Base-by-base conservation (phyloP, 2,797 vertebrate genomes). In the Coilia nasus region DNA sequence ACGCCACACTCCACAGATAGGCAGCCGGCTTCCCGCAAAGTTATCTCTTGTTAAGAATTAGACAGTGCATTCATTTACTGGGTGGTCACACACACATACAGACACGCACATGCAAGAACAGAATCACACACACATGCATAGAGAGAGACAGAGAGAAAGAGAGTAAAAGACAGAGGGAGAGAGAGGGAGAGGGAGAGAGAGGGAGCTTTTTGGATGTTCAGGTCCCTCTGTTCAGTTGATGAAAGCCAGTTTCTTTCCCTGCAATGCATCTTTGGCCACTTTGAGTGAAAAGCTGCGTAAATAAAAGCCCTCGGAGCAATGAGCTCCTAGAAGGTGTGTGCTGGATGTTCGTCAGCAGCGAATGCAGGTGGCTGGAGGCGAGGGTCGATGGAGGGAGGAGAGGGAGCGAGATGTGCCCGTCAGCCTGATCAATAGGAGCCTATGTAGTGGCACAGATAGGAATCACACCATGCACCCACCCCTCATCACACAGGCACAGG, bases 361-460 rank as follows among this genome's bases (percentile, higher is more conserved):
- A 25, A 83, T 87, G 59, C 47, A 88, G 59, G 23, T 75, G 54
- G 56, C 83, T 82, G 57, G 50, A 64, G 80, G 82, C 83, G 83
- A 90, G 84, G 89, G 82, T 82, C 89, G 88, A 91, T 92, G 85
- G 88, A 3, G 35, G 84, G 35, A 5, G 35, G 35, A 5, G 35
- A 2, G 35, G 85, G 82, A 12, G 56, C 89, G 60, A 84, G 85
- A 89, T n/a, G 54, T 60, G 41, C 84, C 82, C 17, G 64, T 41
- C 35, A 5, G 35, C 64, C 81, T 89, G 87, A 93, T 94, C 93
- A 89, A 94, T 93, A 91, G 80, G 67, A 81, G 88, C 54, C 84
- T 88, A 88, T 86, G 83, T 86, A 88, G 86, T 82, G 81, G 23
- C 82, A 86, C 25, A 84, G 83, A 91, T 88, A 91, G 85, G 88